These are phyloP conservation scores for Vidua chalybeata DNA, from an alignment of 2,113 vertebrate species.

Conservation along the genomic window DNA sequence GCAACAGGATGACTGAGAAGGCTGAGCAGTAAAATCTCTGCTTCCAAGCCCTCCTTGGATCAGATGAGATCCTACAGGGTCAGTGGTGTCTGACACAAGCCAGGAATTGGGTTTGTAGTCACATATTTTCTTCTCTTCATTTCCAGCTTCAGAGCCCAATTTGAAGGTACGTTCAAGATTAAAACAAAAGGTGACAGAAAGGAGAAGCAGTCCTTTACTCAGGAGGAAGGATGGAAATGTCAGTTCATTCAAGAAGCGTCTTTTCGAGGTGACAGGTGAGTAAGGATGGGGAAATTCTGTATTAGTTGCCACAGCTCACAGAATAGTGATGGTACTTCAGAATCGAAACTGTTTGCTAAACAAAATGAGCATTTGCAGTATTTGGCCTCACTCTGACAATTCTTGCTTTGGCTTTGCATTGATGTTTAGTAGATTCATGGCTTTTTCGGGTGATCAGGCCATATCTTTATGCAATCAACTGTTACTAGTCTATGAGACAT, in stretches of 20 bases:
- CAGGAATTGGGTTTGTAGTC: not conserved
- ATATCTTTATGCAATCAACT: not conserved
- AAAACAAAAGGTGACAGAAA: slow-evolving; percentile 98
- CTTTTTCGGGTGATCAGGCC: not conserved
- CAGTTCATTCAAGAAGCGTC: slow-evolving; percentile 94
- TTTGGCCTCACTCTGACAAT: not conserved
- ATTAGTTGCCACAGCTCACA: not conserved
- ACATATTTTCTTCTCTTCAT: slow-evolving; percentile 42
- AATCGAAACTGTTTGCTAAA: not conserved
- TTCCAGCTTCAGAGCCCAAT: slow-evolving; percentile 96
- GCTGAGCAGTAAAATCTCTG: not conserved
- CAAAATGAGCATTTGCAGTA: not conserved
- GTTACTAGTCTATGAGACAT: not conserved
- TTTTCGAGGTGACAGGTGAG: slow-evolving; percentile 95
- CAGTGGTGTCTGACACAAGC: not conserved
- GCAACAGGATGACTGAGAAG: not conserved
- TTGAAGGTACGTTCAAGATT: slow-evolving; percentile 97
- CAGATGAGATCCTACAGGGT: not conserved
- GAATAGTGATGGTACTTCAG: not conserved
- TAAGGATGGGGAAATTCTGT: slow-evolving; percentile 26
- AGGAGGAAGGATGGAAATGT: slow-evolving; percentile 92
- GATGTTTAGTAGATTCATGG: not conserved
- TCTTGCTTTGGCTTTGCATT: not conserved
- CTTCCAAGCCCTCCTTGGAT: not conserved
- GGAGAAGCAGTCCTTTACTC: slow-evolving; percentile 96